Base-by-base conservation (phyloP, 2,113 vertebrate species). In the Tachuris rubrigastra region DNA sequence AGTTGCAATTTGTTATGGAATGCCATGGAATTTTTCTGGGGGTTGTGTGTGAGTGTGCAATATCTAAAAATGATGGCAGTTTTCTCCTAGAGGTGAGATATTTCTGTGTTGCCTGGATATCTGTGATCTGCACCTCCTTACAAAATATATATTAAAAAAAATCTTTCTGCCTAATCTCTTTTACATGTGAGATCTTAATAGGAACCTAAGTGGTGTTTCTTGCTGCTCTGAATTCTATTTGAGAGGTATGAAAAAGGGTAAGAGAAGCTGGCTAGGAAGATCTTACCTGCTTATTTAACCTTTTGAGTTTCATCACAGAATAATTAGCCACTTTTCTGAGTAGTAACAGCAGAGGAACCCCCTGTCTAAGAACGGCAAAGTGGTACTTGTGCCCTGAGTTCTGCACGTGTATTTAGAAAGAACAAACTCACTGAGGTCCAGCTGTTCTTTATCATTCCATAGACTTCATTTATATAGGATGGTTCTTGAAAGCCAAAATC, bases 391-490 rank as follows among this genome's bases (percentile, higher is more conserved):
- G 8, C 15, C 16, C 30, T 37, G 16, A 41, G 46, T 58, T 71
- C 46, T 71, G 8, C 4, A 5, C 18, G 9, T 72, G 18, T 24
- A 1, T 66, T 74, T 58, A 76, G 58, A 31, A 83, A 76, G 18
- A 68, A 3, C 0, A 3, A 31, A 4, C 2, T 52, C 9, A 3
- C 5, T 62, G 35, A 41, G 3, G 12, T 81, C 16, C 19, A 18
- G 5, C 3, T 23, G 14, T 28, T 63, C 25, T 41, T 66, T 33
- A 15, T 30, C 10, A 27, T 19, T 24, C 18, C 28, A 17, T 25
- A 53, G 16, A 6, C 3, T 33, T 33, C 24, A 4, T 39, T 28
- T 68, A 39, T 44, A 20, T 27, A 19, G 12, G 9, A 35, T 31
- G 14, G 7, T 37, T 66, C 52, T 44, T 58, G 12, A 24, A 59